Evolutionary conservation across 2,888 invertebrate species (phyloP), one percentile per base, ranked within the genome.

Genomic region (Mylabris sibirica): DNA sequence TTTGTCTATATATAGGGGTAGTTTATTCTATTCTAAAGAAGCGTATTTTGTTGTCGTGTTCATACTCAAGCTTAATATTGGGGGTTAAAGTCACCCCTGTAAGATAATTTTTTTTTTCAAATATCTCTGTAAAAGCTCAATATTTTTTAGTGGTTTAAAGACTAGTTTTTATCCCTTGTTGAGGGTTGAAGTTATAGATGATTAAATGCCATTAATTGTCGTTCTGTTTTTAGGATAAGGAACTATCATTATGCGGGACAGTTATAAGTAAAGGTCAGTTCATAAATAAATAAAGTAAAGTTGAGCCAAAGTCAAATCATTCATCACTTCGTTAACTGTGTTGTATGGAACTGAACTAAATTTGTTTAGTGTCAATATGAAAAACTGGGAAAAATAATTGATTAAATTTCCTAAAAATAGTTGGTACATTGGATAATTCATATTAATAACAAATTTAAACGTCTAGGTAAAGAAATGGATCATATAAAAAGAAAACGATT

Each of bases 351-450:
- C 35, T 1, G 14, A 38, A 38, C 12, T 38, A 38, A 38, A 44
- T n/a, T 77, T 26, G 35, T 34, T 3, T 14, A 22, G 26, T n/a
- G 20, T 14, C 26, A 34, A 44, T 17, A 44, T 3, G 12, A 17
- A 57, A 57, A 57, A 22, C 17, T 4, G 3, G 17, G 22, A 30
- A 59, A 24, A 26, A 59, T n/a, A 57, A 57, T 57, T 2, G 26
- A 26, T 30, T 30, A 57, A 1, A 24, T 35, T 12, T 11, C 11
- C 9, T 35, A 9, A 1, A 41, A 59, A 59, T 30, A 26, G n/a
- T 11, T 1, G 8, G 41, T 41, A 14, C 2, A 35, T 41, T 41
- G n/a, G 41, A n/a, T n/a, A 41, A 41, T 41, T 41, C 14, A 35
- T 35, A 8, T 35, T 2, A 11, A 11, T 11, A 35, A 35, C 11